Evolutionary conservation across 2,797 vertebrate genomes (phyloP), one percentile per base, ranked within the genome.

Genomic region (Calcarius lapponicus): DNA sequence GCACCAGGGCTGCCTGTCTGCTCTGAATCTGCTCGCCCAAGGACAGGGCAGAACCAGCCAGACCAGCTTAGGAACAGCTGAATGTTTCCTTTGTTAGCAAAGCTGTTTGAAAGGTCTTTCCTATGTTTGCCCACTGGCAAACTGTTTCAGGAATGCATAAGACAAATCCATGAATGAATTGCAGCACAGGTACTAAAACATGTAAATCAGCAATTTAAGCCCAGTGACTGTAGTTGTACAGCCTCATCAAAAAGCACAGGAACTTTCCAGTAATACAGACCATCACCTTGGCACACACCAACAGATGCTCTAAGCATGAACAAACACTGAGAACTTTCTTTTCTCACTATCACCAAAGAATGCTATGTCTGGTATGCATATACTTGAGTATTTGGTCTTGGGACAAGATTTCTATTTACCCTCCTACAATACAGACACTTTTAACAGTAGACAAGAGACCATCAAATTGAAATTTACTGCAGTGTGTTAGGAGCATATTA

Each of bases 391-490:
- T 53, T 71, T 75, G 73, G 48, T 74, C 72, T 90, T 76, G 50
- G n/a, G 61, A 90, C 56, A 81, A 62, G 88, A 90, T 71, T 92
- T 86, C 62, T 92, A 88, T 95, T 93, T 94, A 79, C 58, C n/a
- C 51, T 93, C 36, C 62, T 80, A 53, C 1, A 1, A 75, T 28
- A 91, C 43, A 83, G 66, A 91, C n/a, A 76, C 45, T 80, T 74
- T 13, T 36, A 94, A 69, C 17, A 71, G 32, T 47, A 88, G 79
- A 92, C n/a, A 90, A 72, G 40, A 90, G 76, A 81, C 21, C 66
- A 76, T 4, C 21, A 58, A 72, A 72, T 3, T 62, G 13, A 50
- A 47, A 90, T 36, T 87, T 94, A 80, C 12, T 58, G 67, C 73
- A 88, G 25, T 11, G 20, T 54, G 29, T 65, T 78, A 78, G 62